These are phyloP conservation scores for Sturmia bella DNA, from an alignment of 2,888 invertebrate genomes.

Conservation along the genomic window DNA sequence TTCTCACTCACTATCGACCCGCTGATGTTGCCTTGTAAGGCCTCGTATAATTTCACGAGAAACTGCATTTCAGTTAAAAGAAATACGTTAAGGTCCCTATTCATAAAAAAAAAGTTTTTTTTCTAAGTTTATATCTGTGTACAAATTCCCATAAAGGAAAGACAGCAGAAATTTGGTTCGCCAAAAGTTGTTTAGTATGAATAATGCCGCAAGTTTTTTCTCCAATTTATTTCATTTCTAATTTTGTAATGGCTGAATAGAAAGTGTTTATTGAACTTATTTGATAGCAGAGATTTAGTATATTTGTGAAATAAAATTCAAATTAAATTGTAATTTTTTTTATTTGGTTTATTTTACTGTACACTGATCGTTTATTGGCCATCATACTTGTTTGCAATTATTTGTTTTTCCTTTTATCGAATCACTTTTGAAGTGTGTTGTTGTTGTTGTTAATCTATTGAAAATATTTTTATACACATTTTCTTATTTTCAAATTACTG, in stretches of 20 bases:
- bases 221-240: too few relatives aligned
- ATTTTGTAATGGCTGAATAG: not conserved
- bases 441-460: not conserved
- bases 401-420: not conserved
- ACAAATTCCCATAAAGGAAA: too few relatives aligned
- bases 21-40: too few relatives aligned
- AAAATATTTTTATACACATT: not conserved
- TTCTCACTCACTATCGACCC: too few relatives aligned
- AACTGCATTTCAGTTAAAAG: too few relatives aligned
- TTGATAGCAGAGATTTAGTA: constrained; percentile 29
- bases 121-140: too few relatives aligned
- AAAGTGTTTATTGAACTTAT: constrained; percentile 15
- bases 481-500: not conserved
- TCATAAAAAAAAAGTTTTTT: too few relatives aligned
- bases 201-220: too few relatives aligned
- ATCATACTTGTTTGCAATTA: constrained; percentile 14
- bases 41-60: too few relatives aligned
- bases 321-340: constrained; percentile 26
- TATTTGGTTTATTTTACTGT: constrained; percentile 20
- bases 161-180: too few relatives aligned
- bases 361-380: constrained; percentile 8
- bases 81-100: too few relatives aligned
- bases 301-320: constrained; percentile 19
- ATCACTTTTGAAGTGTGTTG: constrained; percentile 2
- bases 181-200: too few relatives aligned